These are phyloP conservation scores for Hymenochirus boettgeri DNA, from an alignment of 2,113 vertebrate genomes.

Conservation along the genomic window DNA sequence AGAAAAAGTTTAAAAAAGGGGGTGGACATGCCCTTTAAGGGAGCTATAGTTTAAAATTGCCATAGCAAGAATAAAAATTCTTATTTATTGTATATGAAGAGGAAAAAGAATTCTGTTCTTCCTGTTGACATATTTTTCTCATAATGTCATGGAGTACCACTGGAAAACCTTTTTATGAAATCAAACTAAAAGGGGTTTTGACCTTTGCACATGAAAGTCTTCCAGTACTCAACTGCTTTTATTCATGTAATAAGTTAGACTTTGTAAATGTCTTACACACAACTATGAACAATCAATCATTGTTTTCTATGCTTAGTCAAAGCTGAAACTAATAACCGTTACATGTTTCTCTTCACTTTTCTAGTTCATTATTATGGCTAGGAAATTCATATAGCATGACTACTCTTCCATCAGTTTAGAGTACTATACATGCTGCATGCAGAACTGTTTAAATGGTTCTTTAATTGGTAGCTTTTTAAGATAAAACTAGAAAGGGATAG, in stretches of 20 bases:
- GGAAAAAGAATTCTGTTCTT: neutral
- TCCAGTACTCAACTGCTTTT: neutral
- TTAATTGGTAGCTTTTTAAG: too few species aligned
- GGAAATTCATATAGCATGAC: conserved; percentile 3
- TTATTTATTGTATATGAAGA: neutral
- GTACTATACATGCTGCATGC: too few species aligned
- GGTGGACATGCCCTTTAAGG: too few species aligned
- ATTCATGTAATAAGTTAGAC: conserved; percentile 9
- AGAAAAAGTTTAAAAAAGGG: too few species aligned
- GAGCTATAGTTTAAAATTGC: too few species aligned
- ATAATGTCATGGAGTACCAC: conserved; percentile 9
- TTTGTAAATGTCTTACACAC: conserved; percentile 14
- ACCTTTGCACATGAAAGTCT: conserved; percentile 18
- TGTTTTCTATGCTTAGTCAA: conserved; percentile 6
- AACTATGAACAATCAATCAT: conserved; percentile 22
- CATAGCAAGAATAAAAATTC: too few species aligned
- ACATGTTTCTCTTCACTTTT: conserved; percentile 8
- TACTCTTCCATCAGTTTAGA: too few species aligned
- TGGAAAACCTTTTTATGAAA: conserved; percentile 17
- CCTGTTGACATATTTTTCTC: neutral
- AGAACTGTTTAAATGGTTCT: too few species aligned
- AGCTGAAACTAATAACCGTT: conserved; percentile 18
- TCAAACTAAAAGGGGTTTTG: neutral
- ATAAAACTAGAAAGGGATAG: too few species aligned
- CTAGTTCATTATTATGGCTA: neutral